Evolutionary conservation across 2,888 invertebrate genomes (phyloP), one percentile per base, ranked within the genome.

Genomic region (Mimachlamys varia): DNA sequence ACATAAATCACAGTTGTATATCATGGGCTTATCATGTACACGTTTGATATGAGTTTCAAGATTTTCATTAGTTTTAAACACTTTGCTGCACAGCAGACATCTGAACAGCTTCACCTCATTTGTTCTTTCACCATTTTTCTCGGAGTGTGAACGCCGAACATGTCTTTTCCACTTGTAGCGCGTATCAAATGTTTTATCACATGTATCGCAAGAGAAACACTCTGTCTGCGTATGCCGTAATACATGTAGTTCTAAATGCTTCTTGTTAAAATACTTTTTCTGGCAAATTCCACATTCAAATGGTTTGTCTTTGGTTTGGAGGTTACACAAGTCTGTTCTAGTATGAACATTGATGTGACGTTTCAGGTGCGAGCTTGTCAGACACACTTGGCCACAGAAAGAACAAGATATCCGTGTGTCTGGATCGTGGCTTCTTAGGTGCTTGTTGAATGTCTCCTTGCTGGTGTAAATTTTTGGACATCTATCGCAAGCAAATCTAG

Each of bases 401-500:
- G 89, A 87, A 58, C 90, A 90, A 10, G 55, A 49, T 33, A 90
- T 90, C n/a, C 89, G 50, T 17, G 87, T 76, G 15, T 90, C 90
- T 38, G 90, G 90, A 44, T 90, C 88, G 49, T 90, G 90, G 38
- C 87, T 90, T 50, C 89, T 90, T 89, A 90, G 33, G 44, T 90
- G 90, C n/a, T 87, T 88, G 55, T 90, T 90, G 44, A 90, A 87
- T 17, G 90, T 90, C 33, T 90, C 90, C 55, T 90, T 90, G 44
- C 90, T 90, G 33, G 87, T 89, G 55, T 90, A 90, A 22, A 50
- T 44, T 44, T 90, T 90, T 2, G 53, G 50, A 87, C 90, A 90
- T 17, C 87, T 87, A 4, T 76, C 33, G n/a, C 90, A 90, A 44
- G 50, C 37, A 87, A 89, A 90, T 4, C 58, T 76, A n/a, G 50